Evolutionary conservation across 2,113 vertebrate genomes (phyloP).

Genomic region (Centropus bengalensis): DNA sequence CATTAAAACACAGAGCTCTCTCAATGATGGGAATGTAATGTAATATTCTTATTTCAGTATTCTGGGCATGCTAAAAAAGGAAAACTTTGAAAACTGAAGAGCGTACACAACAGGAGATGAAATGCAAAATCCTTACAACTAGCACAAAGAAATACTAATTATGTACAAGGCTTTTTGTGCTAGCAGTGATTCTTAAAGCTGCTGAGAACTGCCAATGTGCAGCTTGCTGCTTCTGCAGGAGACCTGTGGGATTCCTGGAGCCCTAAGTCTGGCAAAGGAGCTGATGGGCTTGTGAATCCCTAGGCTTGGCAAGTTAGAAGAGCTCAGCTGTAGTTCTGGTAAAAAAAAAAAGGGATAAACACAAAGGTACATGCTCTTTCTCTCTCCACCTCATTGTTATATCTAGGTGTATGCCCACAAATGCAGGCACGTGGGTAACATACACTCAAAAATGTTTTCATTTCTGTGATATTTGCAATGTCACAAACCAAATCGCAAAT

Average conservation of each 20-base stretch:
- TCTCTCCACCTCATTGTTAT: background rate
- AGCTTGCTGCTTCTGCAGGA: background rate
- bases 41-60: background rate
- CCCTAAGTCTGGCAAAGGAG: background rate
- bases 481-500: background rate
- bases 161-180: background rate
- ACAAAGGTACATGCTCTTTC: fast-evolving
- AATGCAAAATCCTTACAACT: background rate
- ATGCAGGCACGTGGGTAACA: background rate
- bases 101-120: background rate
- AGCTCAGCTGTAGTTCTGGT: background rate
- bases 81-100: background rate
- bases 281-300: background rate
- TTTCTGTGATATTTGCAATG: background rate
- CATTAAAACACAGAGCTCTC: fast-evolving
- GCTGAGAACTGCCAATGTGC: background rate
- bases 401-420: background rate
- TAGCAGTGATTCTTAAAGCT: background rate
- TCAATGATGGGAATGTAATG: background rate
- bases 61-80: background rate
- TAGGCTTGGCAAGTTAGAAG: background rate
- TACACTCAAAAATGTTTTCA: background rate
- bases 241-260: background rate
- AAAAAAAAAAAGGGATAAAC: background rate
- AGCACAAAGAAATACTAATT: background rate